Base-by-base conservation (phyloP, 2,113 vertebrate genomes). In the Pavo muticus region DNA sequence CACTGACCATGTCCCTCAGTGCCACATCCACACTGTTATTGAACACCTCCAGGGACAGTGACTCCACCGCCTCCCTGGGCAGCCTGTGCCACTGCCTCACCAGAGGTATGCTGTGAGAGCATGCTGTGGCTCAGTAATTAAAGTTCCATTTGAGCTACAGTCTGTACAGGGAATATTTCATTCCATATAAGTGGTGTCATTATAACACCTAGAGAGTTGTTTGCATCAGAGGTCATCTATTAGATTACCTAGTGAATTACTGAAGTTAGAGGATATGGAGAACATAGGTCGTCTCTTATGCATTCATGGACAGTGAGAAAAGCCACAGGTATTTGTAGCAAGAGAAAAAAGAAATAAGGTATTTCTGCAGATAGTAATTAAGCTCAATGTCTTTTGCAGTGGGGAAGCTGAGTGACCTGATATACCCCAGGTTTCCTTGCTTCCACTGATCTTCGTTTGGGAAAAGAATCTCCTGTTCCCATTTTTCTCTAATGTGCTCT, bases 91-190 rank as follows among this genome's bases (percentile, higher is more conserved):
- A 52, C 8, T 52, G 50, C 50, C 50, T 29, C 50, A 52, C 14
- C 14, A 52, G 50, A 52, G 25, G 50, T 27, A 27, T 52, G 50
- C 50, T 52, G 50, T 52, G 50, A 52, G 50, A 27, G 25, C 54
- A 56, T 30, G 29, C 29, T n/a, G 42, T 65, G 16, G 23, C 50
- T 91, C 88, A 79, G 64, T 48, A 92, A 47, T 56, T 90, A 69
- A 88, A 83, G 30, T 9, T 76, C 23, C 74, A 37, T 61, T 94
- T 84, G 77, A 40, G 57, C 72, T 93, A 87, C 79, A 90, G 68
- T 32, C 44, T 83, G 35, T 61, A 79, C 21, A 60, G 48, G 47
- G 91, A 91, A 85, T 37, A 69, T 74, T 71, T 84, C 0, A 25
- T 74, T 78, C 71, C 27, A 19, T 50, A 2, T 32, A 57, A 76